phyloP scores from a whole-genome alignment of 2,797 vertebrate species.

The Furcifer pardalis region DNA sequence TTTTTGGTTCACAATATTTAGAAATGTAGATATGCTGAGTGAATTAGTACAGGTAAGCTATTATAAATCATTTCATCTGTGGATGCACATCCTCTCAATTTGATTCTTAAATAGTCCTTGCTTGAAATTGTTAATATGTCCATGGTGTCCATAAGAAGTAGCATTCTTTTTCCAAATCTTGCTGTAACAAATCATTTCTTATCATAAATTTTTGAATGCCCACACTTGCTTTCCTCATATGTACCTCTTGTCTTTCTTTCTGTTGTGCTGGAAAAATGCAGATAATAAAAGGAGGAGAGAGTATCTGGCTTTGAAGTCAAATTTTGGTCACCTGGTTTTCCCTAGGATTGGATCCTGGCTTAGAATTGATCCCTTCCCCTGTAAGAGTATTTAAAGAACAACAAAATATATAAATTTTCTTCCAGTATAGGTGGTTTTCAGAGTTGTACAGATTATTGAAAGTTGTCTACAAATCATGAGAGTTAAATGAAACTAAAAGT shows the following conservation, averaged over 20 bases:
- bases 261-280: too few species aligned
- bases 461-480: neutral
- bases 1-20: slow-evolving; percentile 98
- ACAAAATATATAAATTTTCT: neutral
- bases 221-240: neutral
- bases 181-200: neutral
- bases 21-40: slow-evolving; percentile 94
- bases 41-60: slow-evolving; percentile 88
- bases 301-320: neutral
- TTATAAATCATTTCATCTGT: neutral
- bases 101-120: neutral
- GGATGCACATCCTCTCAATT: neutral
- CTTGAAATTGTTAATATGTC: neutral
- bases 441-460: neutral
- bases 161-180: neutral
- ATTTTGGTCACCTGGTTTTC: neutral
- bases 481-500: neutral
- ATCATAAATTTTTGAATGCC: neutral
- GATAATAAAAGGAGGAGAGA: neutral
- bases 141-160: neutral
- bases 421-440: neutral
- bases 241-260: neutral
- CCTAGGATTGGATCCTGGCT: neutral
- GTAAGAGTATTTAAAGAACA: neutral
- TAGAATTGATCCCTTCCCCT: too few species aligned